A percentile compares a stretch with the other conserved stretches of the same genome.
These are phyloP conservation scores for Aix galericulata DNA, from an alignment of 2,113 vertebrate species.

Conservation along the genomic window DNA sequence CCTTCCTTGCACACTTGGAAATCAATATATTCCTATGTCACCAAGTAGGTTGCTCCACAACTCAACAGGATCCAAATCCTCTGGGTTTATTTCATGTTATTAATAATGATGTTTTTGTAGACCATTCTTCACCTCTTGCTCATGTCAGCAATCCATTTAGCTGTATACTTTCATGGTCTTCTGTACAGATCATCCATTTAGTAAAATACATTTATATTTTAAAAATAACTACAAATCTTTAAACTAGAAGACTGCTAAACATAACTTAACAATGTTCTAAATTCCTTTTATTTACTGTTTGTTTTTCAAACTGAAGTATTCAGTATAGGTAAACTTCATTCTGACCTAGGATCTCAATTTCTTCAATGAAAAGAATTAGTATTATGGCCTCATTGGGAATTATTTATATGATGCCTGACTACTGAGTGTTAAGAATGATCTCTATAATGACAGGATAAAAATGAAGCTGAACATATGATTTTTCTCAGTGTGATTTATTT, in stretches of 20 bases:
- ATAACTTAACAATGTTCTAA: not conserved
- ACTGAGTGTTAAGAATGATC: not conserved
- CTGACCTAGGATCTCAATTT: not conserved
- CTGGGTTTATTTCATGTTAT: not conserved
- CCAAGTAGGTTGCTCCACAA: not conserved
- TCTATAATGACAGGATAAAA: not conserved
- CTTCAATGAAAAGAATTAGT: not conserved
- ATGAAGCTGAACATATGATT: not conserved
- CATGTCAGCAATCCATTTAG: not conserved
- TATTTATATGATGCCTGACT: not conserved
- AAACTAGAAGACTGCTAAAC: not conserved
- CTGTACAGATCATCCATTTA: not conserved
- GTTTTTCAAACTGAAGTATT: not conserved
- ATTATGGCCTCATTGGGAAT: not conserved
- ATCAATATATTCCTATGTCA: fast-evolving
- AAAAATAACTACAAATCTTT: not conserved
- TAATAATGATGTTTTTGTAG: not conserved
- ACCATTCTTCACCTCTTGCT: not conserved
- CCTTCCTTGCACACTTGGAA: not conserved
- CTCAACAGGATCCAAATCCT: not conserved
- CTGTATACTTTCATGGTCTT: not conserved
- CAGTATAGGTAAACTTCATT: not conserved
- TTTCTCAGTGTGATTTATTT: not conserved
- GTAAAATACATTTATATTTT: not conserved
- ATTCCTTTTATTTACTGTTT: not conserved